Conservation (phyloP, 2,888 invertebrate genomes). For the Magallana nippona region DNA sequence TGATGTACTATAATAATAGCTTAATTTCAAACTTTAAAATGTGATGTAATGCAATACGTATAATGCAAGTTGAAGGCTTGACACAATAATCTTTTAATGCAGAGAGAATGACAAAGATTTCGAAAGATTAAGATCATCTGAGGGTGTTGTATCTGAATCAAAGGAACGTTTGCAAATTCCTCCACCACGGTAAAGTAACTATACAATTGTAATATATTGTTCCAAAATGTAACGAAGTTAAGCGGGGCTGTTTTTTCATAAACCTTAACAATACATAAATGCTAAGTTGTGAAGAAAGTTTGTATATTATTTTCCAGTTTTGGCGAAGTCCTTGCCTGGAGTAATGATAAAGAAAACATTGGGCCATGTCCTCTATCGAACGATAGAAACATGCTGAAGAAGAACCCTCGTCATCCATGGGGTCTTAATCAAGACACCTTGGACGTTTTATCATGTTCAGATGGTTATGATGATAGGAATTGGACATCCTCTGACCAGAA, state of each 20-base stretch:
- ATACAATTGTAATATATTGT: no score
- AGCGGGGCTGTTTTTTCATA: background rate
- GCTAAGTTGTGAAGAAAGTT: background rate
- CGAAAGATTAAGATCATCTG: background rate
- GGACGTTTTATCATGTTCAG: background rate
- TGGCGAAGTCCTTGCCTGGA: slow-evolving; percentile 49
- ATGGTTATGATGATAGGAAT: no score
- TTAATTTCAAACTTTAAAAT: background rate
- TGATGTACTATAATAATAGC: no score
- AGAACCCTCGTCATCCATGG: background rate
- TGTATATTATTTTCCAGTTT: slow-evolving; percentile 36
- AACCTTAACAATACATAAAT: background rate
- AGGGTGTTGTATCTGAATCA: background rate
- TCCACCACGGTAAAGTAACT: background rate
- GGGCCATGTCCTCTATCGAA: background rate
- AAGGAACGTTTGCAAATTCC: background rate
- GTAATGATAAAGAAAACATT: slow-evolving; percentile 36
- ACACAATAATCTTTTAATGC: background rate
- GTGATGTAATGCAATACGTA: background rate
- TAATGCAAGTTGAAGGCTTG: background rate
- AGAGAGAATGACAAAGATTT: background rate
- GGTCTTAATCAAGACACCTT: background rate
- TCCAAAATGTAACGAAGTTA: no score
- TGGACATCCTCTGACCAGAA: no score
- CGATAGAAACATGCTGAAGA: background rate